Evolutionary conservation across 2,888 invertebrate genomes (phyloP).

Genomic region (Drosophila cognata): DNA sequence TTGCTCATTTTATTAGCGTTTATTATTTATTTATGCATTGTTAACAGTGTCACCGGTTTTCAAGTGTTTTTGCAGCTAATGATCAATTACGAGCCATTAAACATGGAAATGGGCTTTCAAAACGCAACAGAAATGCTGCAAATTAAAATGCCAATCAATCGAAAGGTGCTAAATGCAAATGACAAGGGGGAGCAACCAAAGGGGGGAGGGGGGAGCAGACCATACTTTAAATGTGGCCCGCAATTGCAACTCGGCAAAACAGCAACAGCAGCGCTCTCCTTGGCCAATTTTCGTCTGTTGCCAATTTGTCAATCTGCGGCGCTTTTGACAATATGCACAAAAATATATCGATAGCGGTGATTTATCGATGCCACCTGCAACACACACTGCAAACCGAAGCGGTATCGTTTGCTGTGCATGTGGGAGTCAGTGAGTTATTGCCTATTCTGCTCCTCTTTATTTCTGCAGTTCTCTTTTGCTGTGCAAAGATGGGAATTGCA

Average conservation of each 20-base stretch:
- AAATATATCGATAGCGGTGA: constrained; percentile 60
- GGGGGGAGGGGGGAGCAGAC: background rate
- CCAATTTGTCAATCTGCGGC: constrained; percentile 61
- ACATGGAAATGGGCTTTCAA: constrained; percentile 50
- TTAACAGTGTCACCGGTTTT: constrained; percentile 52
- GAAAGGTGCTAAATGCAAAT: constrained; percentile 44
- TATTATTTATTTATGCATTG: constrained; percentile 68
- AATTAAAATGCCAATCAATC: constrained; percentile 22
- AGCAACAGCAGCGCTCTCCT: constrained; percentile 39
- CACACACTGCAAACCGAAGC: constrained; percentile 1
- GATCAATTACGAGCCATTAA: constrained; percentile 67
- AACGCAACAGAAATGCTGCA: constrained; percentile 20
- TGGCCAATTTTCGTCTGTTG: constrained; percentile 55
- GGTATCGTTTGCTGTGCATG: constrained; percentile 12
- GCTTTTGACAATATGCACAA: constrained; percentile 55
- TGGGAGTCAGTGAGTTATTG: constrained; percentile 22
- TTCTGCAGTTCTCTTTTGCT: constrained; percentile 17
- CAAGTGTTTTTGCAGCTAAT: constrained; percentile 68
- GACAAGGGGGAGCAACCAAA: background rate
- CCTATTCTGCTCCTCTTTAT: constrained; percentile 44
- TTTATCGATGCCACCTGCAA: constrained; percentile 71
- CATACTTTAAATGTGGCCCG: constrained; percentile 5
- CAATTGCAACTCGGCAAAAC: constrained; percentile 8
- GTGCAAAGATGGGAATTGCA: constrained; percentile 39
- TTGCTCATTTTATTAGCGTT: constrained; percentile 41